Percentiles rank a stretch among this genome's conserved stretches.
These are phyloP conservation scores for Chaetophractus vellerosus DNA, from an alignment of 2,797 vertebrate genomes.

Conservation along the genomic window DNA sequence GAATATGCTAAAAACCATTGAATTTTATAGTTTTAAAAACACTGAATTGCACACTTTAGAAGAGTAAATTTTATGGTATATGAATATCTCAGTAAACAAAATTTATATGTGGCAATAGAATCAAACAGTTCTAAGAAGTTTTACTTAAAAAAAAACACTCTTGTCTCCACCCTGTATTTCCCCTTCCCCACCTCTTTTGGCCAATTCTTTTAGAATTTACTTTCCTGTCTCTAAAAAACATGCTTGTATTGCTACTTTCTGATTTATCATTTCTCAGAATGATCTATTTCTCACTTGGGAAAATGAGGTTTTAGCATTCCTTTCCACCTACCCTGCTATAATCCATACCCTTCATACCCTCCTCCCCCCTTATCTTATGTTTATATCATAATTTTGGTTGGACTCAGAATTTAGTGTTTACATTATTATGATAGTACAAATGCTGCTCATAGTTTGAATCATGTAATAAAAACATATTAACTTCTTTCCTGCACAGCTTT, in stretches of 20 bases:
- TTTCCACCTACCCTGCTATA: too few relatives aligned
- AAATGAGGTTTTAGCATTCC: background rate
- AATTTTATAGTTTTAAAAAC: too few relatives aligned
- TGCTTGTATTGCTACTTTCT: background rate
- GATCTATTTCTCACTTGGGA: background rate
- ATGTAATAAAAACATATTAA: background rate
- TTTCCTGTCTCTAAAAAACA: background rate
- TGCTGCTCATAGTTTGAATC: too few relatives aligned
- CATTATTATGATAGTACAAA: too few relatives aligned
- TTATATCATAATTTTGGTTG: too few relatives aligned
- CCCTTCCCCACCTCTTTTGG: background rate
- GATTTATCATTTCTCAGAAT: background rate
- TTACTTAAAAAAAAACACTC: background rate
- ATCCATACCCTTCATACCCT: too few relatives aligned
- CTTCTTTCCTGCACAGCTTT: background rate
- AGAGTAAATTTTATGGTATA: background rate
- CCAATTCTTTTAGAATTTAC: background rate
- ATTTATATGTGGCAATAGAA: background rate
- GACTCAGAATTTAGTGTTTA: too few relatives aligned
- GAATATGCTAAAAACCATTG: background rate
- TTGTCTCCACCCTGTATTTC: background rate
- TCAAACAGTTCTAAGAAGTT: background rate
- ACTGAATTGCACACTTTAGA: background rate
- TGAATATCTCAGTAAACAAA: background rate
- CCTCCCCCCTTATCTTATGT: rapidly evolving